phyloP scores from a whole-genome alignment of 2,113 vertebrate species.

The Python bivittatus region DNA sequence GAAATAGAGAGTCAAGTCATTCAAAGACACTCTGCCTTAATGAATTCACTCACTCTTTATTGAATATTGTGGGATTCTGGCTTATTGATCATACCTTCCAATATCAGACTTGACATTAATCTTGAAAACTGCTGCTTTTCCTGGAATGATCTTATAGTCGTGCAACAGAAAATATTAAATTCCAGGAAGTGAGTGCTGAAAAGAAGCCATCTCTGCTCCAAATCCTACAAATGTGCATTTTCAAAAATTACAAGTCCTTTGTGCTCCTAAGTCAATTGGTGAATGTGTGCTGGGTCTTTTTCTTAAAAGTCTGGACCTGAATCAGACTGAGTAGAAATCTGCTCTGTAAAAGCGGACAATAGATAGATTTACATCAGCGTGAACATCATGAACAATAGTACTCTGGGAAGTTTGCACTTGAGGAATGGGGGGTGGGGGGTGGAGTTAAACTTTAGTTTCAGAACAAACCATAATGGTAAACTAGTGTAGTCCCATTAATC shows the following conservation, averaged over 20 bases:
- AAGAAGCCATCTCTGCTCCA: neutral
- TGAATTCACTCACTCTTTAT: neutral
- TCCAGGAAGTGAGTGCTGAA: neutral
- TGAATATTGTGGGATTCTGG: neutral
- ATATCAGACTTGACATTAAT: neutral
- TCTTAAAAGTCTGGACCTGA: neutral
- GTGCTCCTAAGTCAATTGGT: neutral
- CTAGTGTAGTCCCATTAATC: neutral
- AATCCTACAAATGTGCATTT: neutral
- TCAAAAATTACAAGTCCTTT: neutral
- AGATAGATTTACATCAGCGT: neutral
- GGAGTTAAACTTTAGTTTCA: neutral
- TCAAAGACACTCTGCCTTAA: neutral
- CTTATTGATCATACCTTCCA: neutral
- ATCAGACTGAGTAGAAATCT: neutral
- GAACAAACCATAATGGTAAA: neutral
- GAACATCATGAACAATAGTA: neutral
- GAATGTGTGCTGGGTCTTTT: neutral
- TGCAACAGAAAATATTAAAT: neutral
- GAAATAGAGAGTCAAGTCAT: neutral
- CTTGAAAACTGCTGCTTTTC: neutral
- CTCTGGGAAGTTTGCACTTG: neutral
- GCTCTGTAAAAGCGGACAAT: neutral
- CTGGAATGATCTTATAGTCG: neutral
- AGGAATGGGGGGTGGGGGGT: neutral